Percentiles rank a stretch among this genome's conserved stretches.
These are phyloP conservation scores for Porites lutea DNA, from an alignment of 64 coral and sea anemone species.

Conservation along the genomic window DNA sequence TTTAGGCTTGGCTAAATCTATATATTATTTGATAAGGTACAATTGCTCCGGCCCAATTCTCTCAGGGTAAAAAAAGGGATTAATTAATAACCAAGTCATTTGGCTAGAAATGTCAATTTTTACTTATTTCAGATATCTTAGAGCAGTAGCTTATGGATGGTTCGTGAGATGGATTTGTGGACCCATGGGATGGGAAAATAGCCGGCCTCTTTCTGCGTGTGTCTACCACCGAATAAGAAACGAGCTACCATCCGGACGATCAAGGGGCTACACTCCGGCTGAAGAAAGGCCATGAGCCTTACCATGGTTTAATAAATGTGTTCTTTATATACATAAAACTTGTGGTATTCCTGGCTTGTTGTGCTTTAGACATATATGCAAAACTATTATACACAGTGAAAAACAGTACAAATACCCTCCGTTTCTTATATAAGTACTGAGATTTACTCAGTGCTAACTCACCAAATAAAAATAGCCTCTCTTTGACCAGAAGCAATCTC, in stretches of 20 bases:
- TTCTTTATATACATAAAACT: conserved; percentile 9
- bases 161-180: conserved; percentile 68
- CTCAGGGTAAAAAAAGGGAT: not conserved
- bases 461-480: no score
- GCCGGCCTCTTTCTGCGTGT: conserved; percentile 67
- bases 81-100: not conserved
- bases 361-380: not conserved
- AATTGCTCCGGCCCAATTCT: conserved; percentile 17
- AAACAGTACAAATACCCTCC: conserved; percentile 3
- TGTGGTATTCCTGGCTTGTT: conserved; percentile 25
- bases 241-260: conserved; percentile 12
- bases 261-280: conserved; percentile 8
- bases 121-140: conserved; percentile 57
- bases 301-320: conserved; percentile 19
- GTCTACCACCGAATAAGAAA: conserved; percentile 63
- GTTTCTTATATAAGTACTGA: not conserved
- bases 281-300: conserved; percentile 10
- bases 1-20: no score
- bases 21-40: not conserved
- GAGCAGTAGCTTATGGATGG: conserved; percentile 80
- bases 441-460: no score
- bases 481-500: no score
- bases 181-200: conserved; percentile 69
- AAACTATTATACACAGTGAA: conserved; percentile 11
- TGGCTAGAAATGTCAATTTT: conserved; percentile 14